phyloP scores from a whole-genome alignment of 2,888 invertebrate genomes.

The Megamerina dolium region DNA sequence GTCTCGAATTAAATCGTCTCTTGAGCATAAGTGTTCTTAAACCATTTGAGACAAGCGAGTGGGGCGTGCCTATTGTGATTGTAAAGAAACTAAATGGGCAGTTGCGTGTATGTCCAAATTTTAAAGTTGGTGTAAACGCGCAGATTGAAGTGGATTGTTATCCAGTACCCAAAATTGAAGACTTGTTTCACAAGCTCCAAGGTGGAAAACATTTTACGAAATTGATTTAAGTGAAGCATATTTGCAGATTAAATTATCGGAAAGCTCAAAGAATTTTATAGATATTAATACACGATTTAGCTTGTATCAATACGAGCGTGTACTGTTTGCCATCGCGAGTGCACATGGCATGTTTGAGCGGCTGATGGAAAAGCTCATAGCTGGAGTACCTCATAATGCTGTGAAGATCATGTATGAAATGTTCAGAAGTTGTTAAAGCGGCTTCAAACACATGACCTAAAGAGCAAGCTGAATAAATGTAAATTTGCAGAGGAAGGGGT shows the following conservation, averaged over 20 bases:
- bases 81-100: slow-evolving; percentile 3
- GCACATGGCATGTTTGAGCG: slow-evolving; percentile 14
- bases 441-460: too few relatives aligned
- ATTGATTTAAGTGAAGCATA: slow-evolving; percentile 12
- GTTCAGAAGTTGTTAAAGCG: slow-evolving; percentile 3
- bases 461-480: slow-evolving; percentile 10
- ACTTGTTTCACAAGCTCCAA: slow-evolving; percentile 19
- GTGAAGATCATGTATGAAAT: slow-evolving; percentile 11
- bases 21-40: not conserved
- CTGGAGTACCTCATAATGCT: slow-evolving; percentile 4
- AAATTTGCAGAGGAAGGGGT: slow-evolving; percentile 7
- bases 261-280: slow-evolving; percentile 10
- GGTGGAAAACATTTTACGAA: slow-evolving; percentile 11
- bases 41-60: not conserved
- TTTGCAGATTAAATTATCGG: slow-evolving; percentile 14
- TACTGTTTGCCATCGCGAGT: slow-evolving; percentile 17
- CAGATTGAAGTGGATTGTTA: slow-evolving; percentile 19
- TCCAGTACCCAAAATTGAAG: slow-evolving; percentile 19
- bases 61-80: slow-evolving; percentile 3
- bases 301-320: slow-evolving; percentile 14
- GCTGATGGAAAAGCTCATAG: slow-evolving; percentile 2
- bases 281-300: slow-evolving; percentile 13
- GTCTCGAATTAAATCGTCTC: slow-evolving; percentile 2
- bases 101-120: slow-evolving; percentile 4
- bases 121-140: slow-evolving; percentile 2